These are phyloP conservation scores for Nansenia antarctica DNA, from an alignment of 2,113 vertebrate species.

Conservation along the genomic window DNA sequence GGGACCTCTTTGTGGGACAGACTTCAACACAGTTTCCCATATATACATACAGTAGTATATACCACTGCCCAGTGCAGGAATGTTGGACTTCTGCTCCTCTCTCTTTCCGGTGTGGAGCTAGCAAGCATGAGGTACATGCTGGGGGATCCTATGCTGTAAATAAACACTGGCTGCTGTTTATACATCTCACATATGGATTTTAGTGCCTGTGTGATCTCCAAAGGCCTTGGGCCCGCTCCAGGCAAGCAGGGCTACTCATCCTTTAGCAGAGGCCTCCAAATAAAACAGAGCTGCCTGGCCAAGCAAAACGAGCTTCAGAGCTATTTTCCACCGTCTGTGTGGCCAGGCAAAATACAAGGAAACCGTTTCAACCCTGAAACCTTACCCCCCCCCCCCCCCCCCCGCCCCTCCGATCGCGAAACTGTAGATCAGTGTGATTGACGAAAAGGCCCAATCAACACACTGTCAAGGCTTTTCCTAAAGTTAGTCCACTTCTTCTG, in stretches of 20 bases:
- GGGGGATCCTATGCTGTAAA: slow-evolving; percentile 54
- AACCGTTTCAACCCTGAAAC: slow-evolving; percentile 63
- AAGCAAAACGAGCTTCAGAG: slow-evolving; percentile 74
- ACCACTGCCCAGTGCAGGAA: slow-evolving; percentile 11
- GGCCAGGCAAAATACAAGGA: slow-evolving; percentile 81
- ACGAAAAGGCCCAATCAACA: slow-evolving; percentile 70
- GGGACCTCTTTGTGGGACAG: slow-evolving; percentile 2
- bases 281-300: slow-evolving; percentile 76
- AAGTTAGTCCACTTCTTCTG: slow-evolving; percentile 55
- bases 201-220: slow-evolving; percentile 64
- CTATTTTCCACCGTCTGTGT: slow-evolving; percentile 78
- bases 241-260: slow-evolving; percentile 73
- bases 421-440: slow-evolving; percentile 59
- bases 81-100: slow-evolving; percentile 24
- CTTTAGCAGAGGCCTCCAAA: slow-evolving; percentile 79
- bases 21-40: slow-evolving; percentile 2
- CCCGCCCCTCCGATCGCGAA: slow-evolving; percentile 51
- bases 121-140: slow-evolving; percentile 31
- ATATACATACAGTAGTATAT: neutral
- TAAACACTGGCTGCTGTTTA: slow-evolving; percentile 64
- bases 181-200: slow-evolving; percentile 67
- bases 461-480: slow-evolving; percentile 57
- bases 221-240: slow-evolving; percentile 56
- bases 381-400: too few species aligned
- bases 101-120: slow-evolving; percentile 24